These are phyloP conservation scores for Phaonia tiefii DNA, from an alignment of 2,888 invertebrate genomes.

Conservation along the genomic window DNA sequence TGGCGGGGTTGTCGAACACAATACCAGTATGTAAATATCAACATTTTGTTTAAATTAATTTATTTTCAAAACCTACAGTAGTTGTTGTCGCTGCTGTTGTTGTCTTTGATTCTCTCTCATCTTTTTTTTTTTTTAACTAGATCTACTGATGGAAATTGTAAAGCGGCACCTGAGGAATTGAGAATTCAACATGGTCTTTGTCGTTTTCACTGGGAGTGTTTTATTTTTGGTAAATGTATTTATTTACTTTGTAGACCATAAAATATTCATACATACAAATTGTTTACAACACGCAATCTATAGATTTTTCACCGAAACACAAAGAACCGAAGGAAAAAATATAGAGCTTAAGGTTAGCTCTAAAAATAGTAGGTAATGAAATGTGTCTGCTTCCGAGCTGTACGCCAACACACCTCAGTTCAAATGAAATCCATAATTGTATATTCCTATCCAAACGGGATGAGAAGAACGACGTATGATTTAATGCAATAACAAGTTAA, in stretches of 20 bases:
- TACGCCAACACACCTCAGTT: too few relatives aligned
- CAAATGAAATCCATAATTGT: too few relatives aligned
- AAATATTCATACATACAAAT: constrained; percentile 28
- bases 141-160: constrained; percentile 17
- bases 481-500: too few relatives aligned
- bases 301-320: constrained; percentile 44
- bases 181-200: too few relatives aligned
- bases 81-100: neutral
- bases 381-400: too few relatives aligned
- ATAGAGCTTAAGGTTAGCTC: too few relatives aligned
- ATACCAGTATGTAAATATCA: constrained; percentile 49
- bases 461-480: too few relatives aligned
- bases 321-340: constrained; percentile 4
- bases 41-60: constrained; percentile 54
- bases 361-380: too few relatives aligned
- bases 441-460: too few relatives aligned
- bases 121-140: too few relatives aligned
- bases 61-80: constrained; percentile 43
- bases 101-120: neutral
- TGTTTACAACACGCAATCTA: constrained; percentile 44
- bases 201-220: too few relatives aligned
- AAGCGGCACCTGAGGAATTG: constrained; percentile 32
- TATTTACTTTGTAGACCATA: constrained; percentile 19
- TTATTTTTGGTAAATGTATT: too few relatives aligned
- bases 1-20: neutral